Conservation (phyloP, 2,888 invertebrate species). For the Serripes groenlandicus region DNA sequence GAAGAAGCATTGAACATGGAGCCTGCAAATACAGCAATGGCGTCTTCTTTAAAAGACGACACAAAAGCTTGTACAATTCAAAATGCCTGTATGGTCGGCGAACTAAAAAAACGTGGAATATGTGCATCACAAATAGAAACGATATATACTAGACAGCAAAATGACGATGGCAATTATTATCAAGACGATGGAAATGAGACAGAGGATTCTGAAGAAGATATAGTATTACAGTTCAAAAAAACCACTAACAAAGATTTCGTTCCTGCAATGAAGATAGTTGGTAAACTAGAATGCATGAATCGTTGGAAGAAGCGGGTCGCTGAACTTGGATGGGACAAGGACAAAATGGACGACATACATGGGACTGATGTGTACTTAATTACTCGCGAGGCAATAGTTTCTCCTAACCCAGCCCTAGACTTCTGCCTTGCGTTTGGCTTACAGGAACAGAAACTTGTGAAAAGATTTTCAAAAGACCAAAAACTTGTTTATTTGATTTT, state of each 20-base stretch:
- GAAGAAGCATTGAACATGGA: slow-evolving; percentile 21
- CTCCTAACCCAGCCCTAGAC: slow-evolving; percentile 43
- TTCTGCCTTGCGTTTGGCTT: slow-evolving; percentile 65
- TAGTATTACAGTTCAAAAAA: slow-evolving; percentile 31
- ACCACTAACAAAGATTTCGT: slow-evolving; percentile 66
- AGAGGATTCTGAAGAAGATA: not conserved
- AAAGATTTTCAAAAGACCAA: slow-evolving; percentile 41
- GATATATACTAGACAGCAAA: too few relatives aligned
- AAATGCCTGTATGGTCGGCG: too few relatives aligned
- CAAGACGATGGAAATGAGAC: not conserved
- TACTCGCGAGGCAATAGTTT: slow-evolving; percentile 56
- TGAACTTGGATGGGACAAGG: not conserved
- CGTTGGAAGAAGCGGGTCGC: slow-evolving; percentile 42
- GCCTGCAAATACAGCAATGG: too few relatives aligned
- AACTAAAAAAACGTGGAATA: too few relatives aligned
- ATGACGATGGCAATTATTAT: too few relatives aligned
- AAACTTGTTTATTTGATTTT: slow-evolving; percentile 51
- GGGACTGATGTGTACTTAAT: slow-evolving; percentile 58
- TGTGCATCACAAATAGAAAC: too few relatives aligned
- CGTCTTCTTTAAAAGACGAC: not conserved
- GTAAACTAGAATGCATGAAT: slow-evolving; percentile 50
- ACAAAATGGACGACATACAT: slow-evolving; percentile 43
- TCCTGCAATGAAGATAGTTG: slow-evolving; percentile 52
- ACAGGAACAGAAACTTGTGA: slow-evolving; percentile 57
- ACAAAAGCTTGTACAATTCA: not conserved